Percentiles rank a stretch among this genome's conserved stretches.
These are phyloP conservation scores for Alethe diademata DNA, from an alignment of 2,113 vertebrate genomes.

Conservation along the genomic window DNA sequence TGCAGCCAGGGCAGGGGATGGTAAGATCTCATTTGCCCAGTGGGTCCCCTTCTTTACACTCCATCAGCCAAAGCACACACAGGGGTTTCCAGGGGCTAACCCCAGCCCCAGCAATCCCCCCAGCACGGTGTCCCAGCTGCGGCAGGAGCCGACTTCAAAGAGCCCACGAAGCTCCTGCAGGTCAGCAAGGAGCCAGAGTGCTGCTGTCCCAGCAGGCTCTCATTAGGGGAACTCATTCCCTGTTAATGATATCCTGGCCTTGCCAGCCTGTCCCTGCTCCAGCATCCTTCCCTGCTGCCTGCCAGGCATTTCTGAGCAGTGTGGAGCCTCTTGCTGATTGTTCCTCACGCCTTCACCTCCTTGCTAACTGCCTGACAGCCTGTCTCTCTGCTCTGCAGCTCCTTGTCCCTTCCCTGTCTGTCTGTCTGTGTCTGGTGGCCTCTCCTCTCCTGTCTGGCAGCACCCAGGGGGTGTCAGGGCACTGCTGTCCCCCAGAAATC, in stretches of 20 bases:
- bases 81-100: not conserved
- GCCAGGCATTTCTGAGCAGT: not conserved
- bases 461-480: not conserved
- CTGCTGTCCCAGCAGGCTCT: not conserved
- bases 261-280: not conserved
- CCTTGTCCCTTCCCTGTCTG: not conserved
- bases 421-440: not conserved
- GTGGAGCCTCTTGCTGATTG: not conserved
- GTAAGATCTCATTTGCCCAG: not conserved
- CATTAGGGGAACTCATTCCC: not conserved
- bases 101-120: not conserved
- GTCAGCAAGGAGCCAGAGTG: not conserved
- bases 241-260: not conserved
- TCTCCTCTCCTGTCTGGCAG: not conserved
- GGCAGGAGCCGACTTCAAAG: not conserved
- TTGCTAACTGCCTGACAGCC: not conserved
- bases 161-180: not conserved
- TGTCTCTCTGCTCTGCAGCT: not conserved
- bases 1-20: not conserved
- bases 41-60: not conserved
- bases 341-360: not conserved
- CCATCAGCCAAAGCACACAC: not conserved
- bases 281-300: not conserved
- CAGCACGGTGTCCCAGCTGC: not conserved
- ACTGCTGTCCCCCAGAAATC: not conserved